These are phyloP conservation scores for Cygnus olor DNA, from an alignment of 2,797 vertebrate genomes.

Conservation along the genomic window DNA sequence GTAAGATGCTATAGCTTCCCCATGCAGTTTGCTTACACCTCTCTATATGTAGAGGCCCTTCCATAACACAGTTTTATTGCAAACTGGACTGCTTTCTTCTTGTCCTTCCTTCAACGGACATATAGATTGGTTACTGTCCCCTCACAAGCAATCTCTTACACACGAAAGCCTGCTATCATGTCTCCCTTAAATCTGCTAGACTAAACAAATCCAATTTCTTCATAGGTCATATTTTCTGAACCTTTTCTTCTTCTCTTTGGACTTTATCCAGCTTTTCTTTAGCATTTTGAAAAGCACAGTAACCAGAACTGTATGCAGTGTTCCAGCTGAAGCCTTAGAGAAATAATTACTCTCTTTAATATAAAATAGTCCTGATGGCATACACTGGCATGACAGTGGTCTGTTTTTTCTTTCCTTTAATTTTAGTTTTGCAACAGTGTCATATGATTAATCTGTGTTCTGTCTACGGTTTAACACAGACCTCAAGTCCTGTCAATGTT, in stretches of 20 bases:
- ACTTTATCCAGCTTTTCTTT: not conserved
- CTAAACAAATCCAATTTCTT: slow-evolving; percentile 28
- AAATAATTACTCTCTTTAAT: not conserved
- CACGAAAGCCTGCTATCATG: not conserved
- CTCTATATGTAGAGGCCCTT: not conserved
- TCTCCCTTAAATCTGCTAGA: not conserved
- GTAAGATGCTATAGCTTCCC: not conserved
- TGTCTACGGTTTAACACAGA: not conserved
- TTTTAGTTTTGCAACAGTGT: not conserved
- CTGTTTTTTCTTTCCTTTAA: not conserved
- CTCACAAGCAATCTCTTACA: not conserved
- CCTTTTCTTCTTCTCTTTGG: not conserved
- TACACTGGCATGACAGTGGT: not conserved
- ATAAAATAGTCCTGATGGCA: not conserved
- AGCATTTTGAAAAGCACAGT: not conserved
- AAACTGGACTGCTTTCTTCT: not conserved
- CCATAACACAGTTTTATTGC: not conserved
- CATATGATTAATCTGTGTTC: not conserved
- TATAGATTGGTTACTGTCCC: not conserved
- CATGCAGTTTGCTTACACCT: not conserved
- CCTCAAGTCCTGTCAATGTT: not conserved
- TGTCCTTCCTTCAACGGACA: not conserved
- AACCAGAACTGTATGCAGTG: not conserved
- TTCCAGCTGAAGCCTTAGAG: not conserved
- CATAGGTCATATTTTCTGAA: slow-evolving; percentile 2